Base-by-base conservation (phyloP, 2,888 invertebrate species). In the Schizotus pectinicornis region DNA sequence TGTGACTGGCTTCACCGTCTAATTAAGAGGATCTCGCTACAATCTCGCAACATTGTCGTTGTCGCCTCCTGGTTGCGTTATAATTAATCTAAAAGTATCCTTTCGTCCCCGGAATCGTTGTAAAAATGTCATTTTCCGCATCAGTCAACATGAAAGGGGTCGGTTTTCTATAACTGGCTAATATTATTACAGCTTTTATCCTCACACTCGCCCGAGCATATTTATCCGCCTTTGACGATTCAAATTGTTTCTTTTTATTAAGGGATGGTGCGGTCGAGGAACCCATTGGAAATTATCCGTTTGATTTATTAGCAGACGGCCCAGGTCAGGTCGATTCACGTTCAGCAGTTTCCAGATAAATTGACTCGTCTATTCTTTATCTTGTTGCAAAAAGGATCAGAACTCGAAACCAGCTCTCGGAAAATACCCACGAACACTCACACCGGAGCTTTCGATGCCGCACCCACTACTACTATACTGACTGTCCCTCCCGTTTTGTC, bases 171-270 rank as follows among this genome's bases (percentile, higher is more conserved):
- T 22, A 22, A 22, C 45, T 54, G 45, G 48, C 52, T 66, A 56
- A 61, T 60, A 61, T 55, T 61, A 60, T 64, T 59, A 62, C 61
- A 59, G 61, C 32, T 60, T 54, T 57, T 37, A 60, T 62, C 59
- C 60, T 63, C 56, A 62, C 65, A 62, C 62, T 51, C 53, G 57
- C 54, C 37, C 60, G 54, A 49, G 43, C 57, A 52, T 42, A 49
- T 59, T 59, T 46, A 60, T 54, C 49, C 36, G 46, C 54, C 57
- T 41, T 55, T 57, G 58, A 54, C 22, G 41, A 39, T 34, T 34
- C 14, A 30, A 35, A 50, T 36, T 60, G 31, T 60, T 60, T 56
- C 45, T 56, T 56, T 56, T 38, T 49, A 47, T 38, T 33, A 37
- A 12, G n/a, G n/a, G n/a, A n/a, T n/a, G n/a, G n/a, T n/a, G n/a